These are phyloP conservation scores for Triplophysa siluroides DNA, from an alignment of 2,113 vertebrate species.

Conservation along the genomic window DNA sequence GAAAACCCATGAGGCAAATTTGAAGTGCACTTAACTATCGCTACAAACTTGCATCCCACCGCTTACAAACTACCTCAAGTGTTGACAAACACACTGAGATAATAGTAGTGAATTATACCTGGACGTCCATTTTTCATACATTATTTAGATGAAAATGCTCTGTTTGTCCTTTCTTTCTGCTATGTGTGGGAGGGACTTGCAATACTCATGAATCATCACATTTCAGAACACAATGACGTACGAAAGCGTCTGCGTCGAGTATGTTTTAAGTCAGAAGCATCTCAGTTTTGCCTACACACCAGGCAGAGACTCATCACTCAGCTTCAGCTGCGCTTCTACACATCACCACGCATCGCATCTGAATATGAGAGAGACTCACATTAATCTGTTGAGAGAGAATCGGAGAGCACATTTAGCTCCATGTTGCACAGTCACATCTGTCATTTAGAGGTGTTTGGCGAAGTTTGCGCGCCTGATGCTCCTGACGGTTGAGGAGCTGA, in stretches of 20 bases:
- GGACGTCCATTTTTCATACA: neutral
- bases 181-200: neutral
- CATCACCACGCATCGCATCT: constrained; percentile 22
- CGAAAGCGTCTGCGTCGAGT: no score
- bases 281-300: constrained; percentile 12
- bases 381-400: constrained; percentile 8
- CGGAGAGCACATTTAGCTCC: neutral
- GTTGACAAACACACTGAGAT: constrained; percentile 15
- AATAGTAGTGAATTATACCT: neutral
- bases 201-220: no score
- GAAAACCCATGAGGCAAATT: constrained; percentile 18
- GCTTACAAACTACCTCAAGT: constrained; percentile 20
- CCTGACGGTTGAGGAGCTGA: neutral
- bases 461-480: constrained; percentile 3
- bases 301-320: neutral
- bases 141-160: neutral
- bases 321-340: neutral
- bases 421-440: constrained; percentile 28
- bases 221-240: no score
- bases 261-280: neutral
- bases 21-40: constrained; percentile 12
- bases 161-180: neutral
- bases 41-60: neutral
- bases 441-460: constrained; percentile 13
- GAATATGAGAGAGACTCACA: neutral